Evolutionary conservation across 2,888 invertebrate species (phyloP), one percentile per base, ranked within the genome.

Genomic region (Notocelia uddmanniana): DNA sequence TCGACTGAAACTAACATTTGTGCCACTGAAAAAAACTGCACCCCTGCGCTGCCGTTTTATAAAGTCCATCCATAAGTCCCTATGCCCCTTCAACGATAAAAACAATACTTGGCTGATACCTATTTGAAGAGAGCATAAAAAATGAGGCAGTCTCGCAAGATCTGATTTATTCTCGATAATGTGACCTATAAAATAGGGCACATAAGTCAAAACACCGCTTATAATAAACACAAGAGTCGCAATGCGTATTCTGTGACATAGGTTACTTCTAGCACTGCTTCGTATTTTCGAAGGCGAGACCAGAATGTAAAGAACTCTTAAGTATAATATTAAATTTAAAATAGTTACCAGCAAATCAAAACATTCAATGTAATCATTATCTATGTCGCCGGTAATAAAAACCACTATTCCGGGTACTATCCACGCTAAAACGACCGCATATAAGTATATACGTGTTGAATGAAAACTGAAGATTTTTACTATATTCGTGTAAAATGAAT

Each of bases 401-500:
- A 60, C n/a, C n/a, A 23, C 6, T 26, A 18, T 1, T 2, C n/a
- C 21, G 5, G 63, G 69, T 1, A 19, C n/a, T 2, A 21, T 21
- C 69, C 69, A 69, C 23, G 48, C 69, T 8, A 23, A 50, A 6
- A 63, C 0, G 10, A 26, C 26, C 0, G 63, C 45, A 15, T 57
- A 63, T 19, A 69, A 57, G 31, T 69, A 69, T 2, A 69, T 5
- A 0, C 13, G 23, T 2, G 48, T 19, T 18, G 69, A 21, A 34
- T 57, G 48, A 5, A 57, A 23, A n/a, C 50, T 57, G 15, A 69
- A 69, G 21, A 69, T 37, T 19, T 63, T 69, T 0, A 69, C 69
- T n/a, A 69, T 55, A 23, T 69, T 37, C 50, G 57, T 9, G 23
- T 69, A 69, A n/a, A 63, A 63, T 11, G 63, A 63, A 37, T 69